These are phyloP conservation scores for Athripsodes cinereus DNA, from an alignment of 2,888 invertebrate genomes.

Conservation along the genomic window DNA sequence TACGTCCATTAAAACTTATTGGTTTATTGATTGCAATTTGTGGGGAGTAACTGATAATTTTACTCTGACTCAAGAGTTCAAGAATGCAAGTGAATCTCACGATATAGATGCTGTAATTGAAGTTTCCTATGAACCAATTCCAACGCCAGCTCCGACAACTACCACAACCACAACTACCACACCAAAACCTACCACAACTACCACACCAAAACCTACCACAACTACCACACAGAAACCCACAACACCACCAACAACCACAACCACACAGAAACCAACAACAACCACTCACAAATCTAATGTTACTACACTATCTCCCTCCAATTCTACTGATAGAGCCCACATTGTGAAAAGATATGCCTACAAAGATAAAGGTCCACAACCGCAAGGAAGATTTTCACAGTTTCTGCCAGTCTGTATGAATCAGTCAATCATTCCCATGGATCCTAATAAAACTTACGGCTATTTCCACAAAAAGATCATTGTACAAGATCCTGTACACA, in stretches of 20 bases:
- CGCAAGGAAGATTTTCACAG: slow-evolving; percentile 14
- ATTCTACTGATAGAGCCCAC: slow-evolving; percentile 17
- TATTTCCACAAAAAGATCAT: slow-evolving; percentile 60
- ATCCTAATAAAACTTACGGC: slow-evolving; percentile 65
- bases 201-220: slow-evolving; percentile 36
- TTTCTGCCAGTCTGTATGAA: slow-evolving; percentile 45
- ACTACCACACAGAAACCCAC: slow-evolving; percentile 30
- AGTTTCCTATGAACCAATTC: slow-evolving; percentile 59
- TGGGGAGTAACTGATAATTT: slow-evolving; percentile 59
- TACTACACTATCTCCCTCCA: slow-evolving; percentile 4
- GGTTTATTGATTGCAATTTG: slow-evolving; percentile 75
- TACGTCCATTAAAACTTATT: slow-evolving; percentile 56
- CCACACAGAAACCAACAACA: not conserved
- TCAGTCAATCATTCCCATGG: slow-evolving; percentile 55
- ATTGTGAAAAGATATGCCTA: not conserved
- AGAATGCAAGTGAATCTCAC: slow-evolving; percentile 53
- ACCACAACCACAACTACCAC: slow-evolving; percentile 44
- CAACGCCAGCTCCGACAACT: slow-evolving; percentile 47
- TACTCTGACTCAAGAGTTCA: slow-evolving; percentile 58
- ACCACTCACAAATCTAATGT: not conserved
- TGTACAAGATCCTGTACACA: slow-evolving; percentile 66
- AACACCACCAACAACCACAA: slow-evolving; percentile 32
- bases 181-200: slow-evolving; percentile 42
- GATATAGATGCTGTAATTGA: slow-evolving; percentile 65
- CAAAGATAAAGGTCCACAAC: slow-evolving; percentile 17